phyloP scores from a whole-genome alignment of 2,113 vertebrate species.

The Ctenomys sociabilis region DNA sequence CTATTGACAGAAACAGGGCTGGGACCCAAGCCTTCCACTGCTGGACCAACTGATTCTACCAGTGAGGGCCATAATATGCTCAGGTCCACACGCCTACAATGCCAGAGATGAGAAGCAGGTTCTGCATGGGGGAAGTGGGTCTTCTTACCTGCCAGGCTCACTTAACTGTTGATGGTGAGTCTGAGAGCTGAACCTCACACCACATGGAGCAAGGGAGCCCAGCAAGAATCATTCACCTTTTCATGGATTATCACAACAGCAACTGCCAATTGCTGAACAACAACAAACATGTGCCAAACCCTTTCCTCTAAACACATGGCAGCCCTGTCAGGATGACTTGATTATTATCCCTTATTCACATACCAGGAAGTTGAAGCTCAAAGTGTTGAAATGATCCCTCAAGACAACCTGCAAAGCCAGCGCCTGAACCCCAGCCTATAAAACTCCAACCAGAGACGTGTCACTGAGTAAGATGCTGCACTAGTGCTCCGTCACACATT shows the following conservation, averaged over 20 bases:
- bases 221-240: neutral
- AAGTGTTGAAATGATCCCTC: neutral
- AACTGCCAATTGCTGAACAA: neutral
- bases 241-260: neutral
- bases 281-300: neutral
- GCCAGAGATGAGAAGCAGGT: neutral
- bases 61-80: neutral
- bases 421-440: neutral
- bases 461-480: neutral
- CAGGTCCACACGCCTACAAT: neutral
- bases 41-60: neutral
- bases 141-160: neutral
- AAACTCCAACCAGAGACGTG: neutral
- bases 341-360: neutral
- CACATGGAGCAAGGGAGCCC: no score
- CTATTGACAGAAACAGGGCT: neutral
- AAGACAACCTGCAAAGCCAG: neutral
- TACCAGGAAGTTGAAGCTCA: neutral
- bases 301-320: neutral
- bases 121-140: neutral
- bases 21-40: neutral
- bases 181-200: neutral
- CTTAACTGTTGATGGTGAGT: neutral
- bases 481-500: neutral
- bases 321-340: neutral